A percentile compares a stretch with the other conserved stretches of the same genome.
phyloP scores from a whole-genome alignment of 2,797 vertebrate species.

The Sylvilagus floridanus region DNA sequence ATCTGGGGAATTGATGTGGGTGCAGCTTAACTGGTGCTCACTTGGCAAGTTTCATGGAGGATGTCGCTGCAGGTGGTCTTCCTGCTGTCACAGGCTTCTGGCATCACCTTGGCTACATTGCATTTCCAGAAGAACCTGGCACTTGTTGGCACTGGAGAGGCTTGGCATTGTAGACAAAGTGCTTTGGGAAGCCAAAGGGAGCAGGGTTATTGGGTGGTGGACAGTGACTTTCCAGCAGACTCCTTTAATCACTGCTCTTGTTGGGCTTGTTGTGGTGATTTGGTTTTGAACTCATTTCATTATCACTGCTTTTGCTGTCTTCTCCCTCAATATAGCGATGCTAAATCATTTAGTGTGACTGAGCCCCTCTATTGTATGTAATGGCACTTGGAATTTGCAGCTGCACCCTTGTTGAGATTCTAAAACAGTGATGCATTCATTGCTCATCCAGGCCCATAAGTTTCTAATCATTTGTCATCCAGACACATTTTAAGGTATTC shows the following conservation, averaged over 20 bases:
- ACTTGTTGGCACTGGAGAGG: background rate
- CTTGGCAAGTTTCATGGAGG: background rate
- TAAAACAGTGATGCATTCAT: background rate
- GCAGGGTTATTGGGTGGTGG: accelerated
- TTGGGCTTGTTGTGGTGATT: background rate
- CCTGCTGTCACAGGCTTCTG: too few species aligned
- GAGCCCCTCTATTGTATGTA: background rate
- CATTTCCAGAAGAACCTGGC: accelerated
- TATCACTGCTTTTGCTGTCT: background rate
- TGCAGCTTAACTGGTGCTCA: background rate
- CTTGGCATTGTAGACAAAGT: accelerated
- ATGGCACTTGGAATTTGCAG: background rate
- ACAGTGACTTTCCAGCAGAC: background rate
- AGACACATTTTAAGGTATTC: background rate
- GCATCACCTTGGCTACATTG: background rate
- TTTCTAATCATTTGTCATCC: background rate
- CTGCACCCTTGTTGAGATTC: background rate
- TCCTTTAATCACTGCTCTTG: background rate
- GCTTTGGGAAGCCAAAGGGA: background rate
- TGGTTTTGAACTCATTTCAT: background rate
- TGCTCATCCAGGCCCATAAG: background rate
- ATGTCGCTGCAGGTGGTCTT: too few species aligned
- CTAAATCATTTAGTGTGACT: background rate
- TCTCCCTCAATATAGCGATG: background rate
- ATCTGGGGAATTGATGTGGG: background rate